Conservation (phyloP, 2,113 vertebrate species). For the Caloenas nicobarica region DNA sequence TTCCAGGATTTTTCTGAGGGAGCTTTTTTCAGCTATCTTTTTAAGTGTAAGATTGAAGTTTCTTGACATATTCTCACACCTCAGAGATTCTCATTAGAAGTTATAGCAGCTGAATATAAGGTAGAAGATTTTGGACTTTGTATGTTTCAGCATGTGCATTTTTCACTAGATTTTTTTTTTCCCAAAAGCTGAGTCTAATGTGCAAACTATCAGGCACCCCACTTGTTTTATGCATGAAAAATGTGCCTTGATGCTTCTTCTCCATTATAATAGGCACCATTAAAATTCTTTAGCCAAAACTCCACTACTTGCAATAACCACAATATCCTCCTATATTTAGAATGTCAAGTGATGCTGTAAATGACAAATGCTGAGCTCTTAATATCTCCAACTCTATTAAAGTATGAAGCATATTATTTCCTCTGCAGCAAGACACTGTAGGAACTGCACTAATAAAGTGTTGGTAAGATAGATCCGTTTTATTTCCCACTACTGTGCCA, state of each 20-base stretch:
- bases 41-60: slow-evolving; percentile 20
- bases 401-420: not conserved
- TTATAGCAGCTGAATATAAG: not conserved
- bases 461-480: not conserved
- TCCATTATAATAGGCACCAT: not conserved
- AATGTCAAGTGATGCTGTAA: slow-evolving; percentile 9
- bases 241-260: not conserved
- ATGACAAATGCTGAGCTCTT: slow-evolving; percentile 3
- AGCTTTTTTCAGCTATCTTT: slow-evolving; percentile 1
- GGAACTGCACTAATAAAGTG: not conserved
- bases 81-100: slow-evolving; percentile 36
- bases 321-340: not conserved
- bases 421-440: not conserved
- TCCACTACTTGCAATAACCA: not conserved
- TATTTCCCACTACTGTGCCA: not conserved
- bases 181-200: not conserved
- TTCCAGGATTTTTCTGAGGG: slow-evolving; percentile 1
- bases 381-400: slow-evolving; percentile 10
- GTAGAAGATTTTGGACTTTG: not conserved
- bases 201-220: not conserved
- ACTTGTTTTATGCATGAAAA: not conserved
- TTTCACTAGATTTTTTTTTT: not conserved
- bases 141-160: not conserved
- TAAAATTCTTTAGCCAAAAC: not conserved
- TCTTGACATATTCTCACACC: not conserved